A percentile compares a stretch with the other conserved stretches of the same genome.
Conservation (phyloP, 1,140 invertebrate genomes). For the Bombyx mori region ASM3026992v2 NC_085120.1:13013501-13014000, state of each 20-base stretch:
- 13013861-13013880: no score
- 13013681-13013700: slow-evolving; percentile 31
- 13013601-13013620: slow-evolving; percentile 28
- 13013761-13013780: slow-evolving; percentile 56
- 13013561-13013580: slow-evolving; percentile 20
- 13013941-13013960: no score
- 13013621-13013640: slow-evolving; percentile 20
- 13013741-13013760: slow-evolving; percentile 69
- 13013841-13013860: no score
- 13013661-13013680: slow-evolving; percentile 49
- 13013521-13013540: slow-evolving; percentile 11
- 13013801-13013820: slow-evolving; percentile 24
- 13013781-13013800: slow-evolving; percentile 34
- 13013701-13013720: slow-evolving; percentile 25
- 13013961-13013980: no score
- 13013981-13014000: no score
- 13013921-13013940: no score
- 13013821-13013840: no score
- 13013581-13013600: slow-evolving; percentile 27
- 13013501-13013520: neutral
- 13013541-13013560: slow-evolving; percentile 23
- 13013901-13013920: no score
- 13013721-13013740: slow-evolving; percentile 57
- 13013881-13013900: no score
- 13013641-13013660: slow-evolving; percentile 46